These are phyloP conservation scores for Plemyria rubiginata DNA, from an alignment of 2,888 invertebrate genomes.

Conservation along the genomic window DNA sequence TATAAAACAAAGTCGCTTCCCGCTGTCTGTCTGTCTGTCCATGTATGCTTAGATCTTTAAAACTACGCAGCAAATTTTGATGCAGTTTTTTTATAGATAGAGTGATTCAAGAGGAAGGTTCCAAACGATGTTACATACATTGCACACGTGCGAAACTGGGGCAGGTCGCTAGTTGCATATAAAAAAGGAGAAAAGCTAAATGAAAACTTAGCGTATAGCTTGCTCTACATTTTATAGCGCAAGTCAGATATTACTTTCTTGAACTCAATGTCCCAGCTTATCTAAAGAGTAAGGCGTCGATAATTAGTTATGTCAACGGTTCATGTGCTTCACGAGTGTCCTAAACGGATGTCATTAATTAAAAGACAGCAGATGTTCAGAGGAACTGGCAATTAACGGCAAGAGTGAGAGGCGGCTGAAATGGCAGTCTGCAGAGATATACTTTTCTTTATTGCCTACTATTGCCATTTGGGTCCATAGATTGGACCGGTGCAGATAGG, in stretches of 20 bases:
- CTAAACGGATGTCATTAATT: conserved; percentile 69
- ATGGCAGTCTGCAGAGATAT: conserved; percentile 51
- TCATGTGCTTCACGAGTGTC: conserved; percentile 9
- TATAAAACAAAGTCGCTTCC: no score
- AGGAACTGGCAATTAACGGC: conserved; percentile 68
- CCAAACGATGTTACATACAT: no score
- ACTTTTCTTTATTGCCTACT: conserved; percentile 55
- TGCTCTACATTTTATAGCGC: no score
- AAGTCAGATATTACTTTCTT: background rate
- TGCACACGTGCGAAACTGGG: no score
- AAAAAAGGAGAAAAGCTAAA: no score
- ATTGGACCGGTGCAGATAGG: conserved; percentile 16
- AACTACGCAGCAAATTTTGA: no score
- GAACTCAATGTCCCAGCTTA: background rate
- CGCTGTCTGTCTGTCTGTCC: no score
- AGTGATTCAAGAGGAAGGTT: no score
- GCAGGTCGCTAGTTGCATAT: no score
- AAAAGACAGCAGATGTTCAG: conserved; percentile 73
- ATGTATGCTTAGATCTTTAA: no score
- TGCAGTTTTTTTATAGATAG: no score
- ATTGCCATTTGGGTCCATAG: conserved; percentile 40
- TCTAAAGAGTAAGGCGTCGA: background rate
- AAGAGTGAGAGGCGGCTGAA: conserved; percentile 52
- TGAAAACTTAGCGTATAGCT: no score
- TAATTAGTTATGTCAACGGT: conserved; percentile 2